phyloP scores from a whole-genome alignment of 2,888 invertebrate species.

The Drosophila seclusa region DNA sequence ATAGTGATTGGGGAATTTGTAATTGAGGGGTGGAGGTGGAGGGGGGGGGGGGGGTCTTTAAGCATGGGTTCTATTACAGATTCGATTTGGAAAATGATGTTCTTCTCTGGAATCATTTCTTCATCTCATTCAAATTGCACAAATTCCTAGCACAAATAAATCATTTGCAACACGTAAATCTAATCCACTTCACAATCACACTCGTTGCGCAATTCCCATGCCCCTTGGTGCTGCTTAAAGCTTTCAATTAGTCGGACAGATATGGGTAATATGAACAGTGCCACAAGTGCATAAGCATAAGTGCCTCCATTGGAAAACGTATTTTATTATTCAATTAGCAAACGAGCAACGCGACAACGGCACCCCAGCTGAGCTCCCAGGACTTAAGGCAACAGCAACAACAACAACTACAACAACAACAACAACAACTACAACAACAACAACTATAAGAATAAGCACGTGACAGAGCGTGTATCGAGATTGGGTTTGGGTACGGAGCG shows the following conservation, averaged over 20 bases:
- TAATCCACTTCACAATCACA: not conserved
- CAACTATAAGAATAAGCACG: not conserved
- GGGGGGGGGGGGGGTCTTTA: no score
- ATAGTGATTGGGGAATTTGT: not conserved
- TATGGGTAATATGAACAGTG: not conserved
- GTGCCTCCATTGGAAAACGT: not conserved
- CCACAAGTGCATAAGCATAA: not conserved
- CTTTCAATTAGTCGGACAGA: not conserved
- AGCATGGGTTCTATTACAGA: not conserved
- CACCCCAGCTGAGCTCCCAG: not conserved
- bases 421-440: not conserved
- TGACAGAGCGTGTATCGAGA: not conserved
- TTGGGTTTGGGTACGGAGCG: not conserved
- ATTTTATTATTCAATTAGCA: constrained; percentile 7
- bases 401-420: not conserved
- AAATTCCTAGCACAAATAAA: not conserved
- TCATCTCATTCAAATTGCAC: no score
- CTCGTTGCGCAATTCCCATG: not conserved
- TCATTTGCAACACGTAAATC: not conserved
- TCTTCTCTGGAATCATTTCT: not conserved
- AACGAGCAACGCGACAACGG: not conserved
- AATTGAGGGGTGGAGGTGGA: no score
- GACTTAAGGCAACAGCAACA: constrained; percentile 8
- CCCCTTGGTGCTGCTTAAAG: not conserved
- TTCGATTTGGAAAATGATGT: not conserved